Base-by-base conservation (phyloP, 2,888 invertebrate species). In the Agrilus biguttatus region DNA sequence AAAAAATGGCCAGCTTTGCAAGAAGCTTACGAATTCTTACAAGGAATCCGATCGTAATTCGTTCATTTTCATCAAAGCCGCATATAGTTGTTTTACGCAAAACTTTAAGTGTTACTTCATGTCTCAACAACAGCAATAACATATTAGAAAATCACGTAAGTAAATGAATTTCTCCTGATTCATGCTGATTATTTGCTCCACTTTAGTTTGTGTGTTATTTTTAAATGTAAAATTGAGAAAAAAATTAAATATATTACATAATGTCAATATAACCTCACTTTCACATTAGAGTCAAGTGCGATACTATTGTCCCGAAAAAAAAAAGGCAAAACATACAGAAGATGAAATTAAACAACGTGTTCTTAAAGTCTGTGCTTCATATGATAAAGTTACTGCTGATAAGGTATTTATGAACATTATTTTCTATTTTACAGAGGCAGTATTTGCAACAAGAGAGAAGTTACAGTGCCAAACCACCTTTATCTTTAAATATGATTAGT, bases 341-440 rank as follows among this genome's bases (percentile, higher is more conserved):
- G 71, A 77, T 59, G 75, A 83, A 61, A 80, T 91, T 56, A 71
- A 78, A 65, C 77, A 83, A 47, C 79, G 91, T 60, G 89, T 93
- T 47, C 67, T 92, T 61, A 83, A 86, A 77, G 89, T 91, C 60
- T 80, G 90, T 69, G 74, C 77, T 55, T 78, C 84, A 50, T 91
- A 85, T 71, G 91, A 93, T 75, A 92, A 92, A 79, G 78, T 91
- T 58, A 77, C 80, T 55, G 77, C 79, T 53, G 78, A 80, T 55
- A 85, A 91, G 89, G 91, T 91, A 80, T 62, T 55, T 58, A 51
- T 46, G 46, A 42, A 55, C 54, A 53, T 48, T 47, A 54, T 55
- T 59, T 59, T 55, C 56, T 58, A 55, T 55, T 50, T 66, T 79
- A 65, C 78, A 80, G 80, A 75, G 68, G 67, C 68, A 71, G 65